Evolutionary conservation across 2,113 vertebrate genomes (phyloP).

Genomic region (Ginglymostoma cirratum): DNA sequence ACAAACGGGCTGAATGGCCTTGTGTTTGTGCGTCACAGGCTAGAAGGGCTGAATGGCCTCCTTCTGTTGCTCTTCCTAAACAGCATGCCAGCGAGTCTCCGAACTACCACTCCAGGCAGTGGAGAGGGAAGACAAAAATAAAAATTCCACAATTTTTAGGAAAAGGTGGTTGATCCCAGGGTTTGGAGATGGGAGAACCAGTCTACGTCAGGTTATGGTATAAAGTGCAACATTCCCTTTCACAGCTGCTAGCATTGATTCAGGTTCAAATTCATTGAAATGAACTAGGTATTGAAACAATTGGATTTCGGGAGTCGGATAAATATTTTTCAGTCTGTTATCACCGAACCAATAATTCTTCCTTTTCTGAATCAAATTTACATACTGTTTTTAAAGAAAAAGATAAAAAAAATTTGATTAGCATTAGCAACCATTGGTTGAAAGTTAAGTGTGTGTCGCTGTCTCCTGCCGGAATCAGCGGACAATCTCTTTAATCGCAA

Average conservation of each 20-base stretch:
- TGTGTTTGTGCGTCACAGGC: not conserved
- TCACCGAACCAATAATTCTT: not conserved
- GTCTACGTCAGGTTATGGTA: not conserved
- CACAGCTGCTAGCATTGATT: not conserved
- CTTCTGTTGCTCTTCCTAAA: not conserved
- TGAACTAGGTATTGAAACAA: not conserved
- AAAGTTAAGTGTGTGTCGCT: not conserved
- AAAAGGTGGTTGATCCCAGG: not conserved
- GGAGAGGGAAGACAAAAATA: not conserved
- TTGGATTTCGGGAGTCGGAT: not conserved
- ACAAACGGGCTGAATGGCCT: slow-evolving; percentile 5
- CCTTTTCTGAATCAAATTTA: not conserved
- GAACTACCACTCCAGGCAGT: not conserved
- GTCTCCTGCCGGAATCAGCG: not conserved
- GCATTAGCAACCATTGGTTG: not conserved
- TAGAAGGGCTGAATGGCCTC: not conserved
- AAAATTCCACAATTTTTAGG: not conserved
- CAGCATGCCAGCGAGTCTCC: not conserved
- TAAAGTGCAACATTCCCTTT: not conserved
- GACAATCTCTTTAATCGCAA: slow-evolving; percentile 34
- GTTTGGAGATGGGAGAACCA: not conserved
- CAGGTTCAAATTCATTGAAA: not conserved
- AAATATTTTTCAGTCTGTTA: not conserved
- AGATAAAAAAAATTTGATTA: not conserved
- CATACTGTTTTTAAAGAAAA: not conserved